These are phyloP conservation scores for Epinotia demarniana DNA, from an alignment of 2,888 invertebrate species.

Conservation along the genomic window DNA sequence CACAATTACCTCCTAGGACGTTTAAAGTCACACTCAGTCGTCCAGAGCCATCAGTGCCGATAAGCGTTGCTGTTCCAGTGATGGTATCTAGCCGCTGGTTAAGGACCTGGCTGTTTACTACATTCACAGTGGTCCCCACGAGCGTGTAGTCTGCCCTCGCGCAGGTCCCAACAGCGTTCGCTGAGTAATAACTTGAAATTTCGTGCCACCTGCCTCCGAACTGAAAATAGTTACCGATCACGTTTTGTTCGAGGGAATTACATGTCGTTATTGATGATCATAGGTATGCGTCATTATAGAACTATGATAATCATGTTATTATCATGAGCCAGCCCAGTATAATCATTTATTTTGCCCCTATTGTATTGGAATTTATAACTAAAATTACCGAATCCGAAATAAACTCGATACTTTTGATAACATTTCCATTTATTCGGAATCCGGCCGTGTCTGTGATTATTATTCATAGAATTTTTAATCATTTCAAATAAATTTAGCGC, in stretches of 20 bases:
- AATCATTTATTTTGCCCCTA: conserved; percentile 25
- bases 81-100: conserved; percentile 57
- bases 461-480: no score
- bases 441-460: no score
- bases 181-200: conserved; percentile 64
- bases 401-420: background rate
- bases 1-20: conserved; percentile 66
- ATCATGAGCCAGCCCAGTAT: conserved; percentile 37
- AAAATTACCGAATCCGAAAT: background rate
- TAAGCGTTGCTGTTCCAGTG: conserved; percentile 59
- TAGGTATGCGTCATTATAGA: conserved; percentile 18
- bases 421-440: no score
- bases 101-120: conserved; percentile 66
- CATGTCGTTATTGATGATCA: background rate
- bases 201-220: conserved; percentile 66
- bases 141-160: conserved; percentile 61
- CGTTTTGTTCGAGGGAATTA: background rate
- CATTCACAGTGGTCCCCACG: conserved; percentile 50
- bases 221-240: conserved; percentile 46
- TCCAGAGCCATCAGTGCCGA: conserved; percentile 84
- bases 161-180: conserved; percentile 64
- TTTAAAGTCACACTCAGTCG: conserved; percentile 86
- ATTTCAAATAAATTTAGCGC: no score
- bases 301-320: conserved; percentile 27
- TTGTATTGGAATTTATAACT: background rate